Conservation (phyloP, 2,888 invertebrate genomes). For the Nomada ruficornis region DNA sequence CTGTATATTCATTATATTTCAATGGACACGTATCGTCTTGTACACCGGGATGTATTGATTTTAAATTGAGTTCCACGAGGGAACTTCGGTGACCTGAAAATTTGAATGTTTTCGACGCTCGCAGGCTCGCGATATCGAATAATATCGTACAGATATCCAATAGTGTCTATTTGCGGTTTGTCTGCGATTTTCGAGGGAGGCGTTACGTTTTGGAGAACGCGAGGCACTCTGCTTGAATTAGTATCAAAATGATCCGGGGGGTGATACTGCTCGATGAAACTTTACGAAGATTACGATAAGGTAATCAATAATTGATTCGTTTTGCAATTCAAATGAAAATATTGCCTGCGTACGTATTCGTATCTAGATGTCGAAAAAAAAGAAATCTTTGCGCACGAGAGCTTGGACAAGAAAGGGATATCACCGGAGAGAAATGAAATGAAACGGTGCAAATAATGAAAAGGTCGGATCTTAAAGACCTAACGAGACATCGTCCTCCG, state of each 20-base stretch:
- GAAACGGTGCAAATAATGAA: conserved; percentile 18
- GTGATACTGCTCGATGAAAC: too few species aligned
- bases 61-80: conserved; percentile 16
- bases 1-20: neutral
- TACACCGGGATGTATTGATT: conserved; percentile 23
- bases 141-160: neutral
- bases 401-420: neutral
- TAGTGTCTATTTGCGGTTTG: neutral
- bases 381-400: too few species aligned
- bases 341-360: too few species aligned
- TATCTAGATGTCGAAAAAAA: too few species aligned
- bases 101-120: conserved; percentile 20
- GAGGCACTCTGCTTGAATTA: too few species aligned
- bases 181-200: neutral
- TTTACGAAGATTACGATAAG: too few species aligned
- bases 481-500: conserved; percentile 37
- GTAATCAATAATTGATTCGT: too few species aligned
- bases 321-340: too few species aligned
- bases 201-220: neutral
- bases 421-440: conserved; percentile 2
- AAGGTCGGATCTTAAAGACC: conserved; percentile 28
- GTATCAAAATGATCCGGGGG: too few species aligned
- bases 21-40: neutral
- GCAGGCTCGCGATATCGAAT: neutral
- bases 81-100: conserved; percentile 22